Base-by-base conservation (phyloP, 2,888 invertebrate genomes). In the Diadegma fenestrale region DNA sequence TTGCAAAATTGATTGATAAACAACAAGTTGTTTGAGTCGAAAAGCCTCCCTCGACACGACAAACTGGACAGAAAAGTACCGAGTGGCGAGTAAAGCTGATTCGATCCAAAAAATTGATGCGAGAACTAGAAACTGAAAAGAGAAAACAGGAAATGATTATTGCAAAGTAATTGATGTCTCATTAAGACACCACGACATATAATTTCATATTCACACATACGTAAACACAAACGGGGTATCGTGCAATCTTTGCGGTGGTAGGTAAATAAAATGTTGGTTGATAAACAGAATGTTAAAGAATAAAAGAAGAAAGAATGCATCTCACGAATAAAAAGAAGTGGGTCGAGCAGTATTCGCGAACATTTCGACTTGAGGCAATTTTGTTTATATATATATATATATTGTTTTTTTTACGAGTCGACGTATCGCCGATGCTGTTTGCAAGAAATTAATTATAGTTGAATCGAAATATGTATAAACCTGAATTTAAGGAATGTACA, bases 161-260 rank as follows among this genome's bases (percentile, higher is more conserved):
- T 64, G 33, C 37, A 33, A 64, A 64, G 30, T 37, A 37, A n/a
- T 12, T 45, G 6, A 33, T 48, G 22, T 69, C 1, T 14, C 43
- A 17, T n/a, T 61, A 30, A 43, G 37, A 76, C 66, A 33, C 73
- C n/a, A 69, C 43, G 26, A 82, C 19, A 82, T 66, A 82, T 66
- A 85, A 78, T 78, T 79, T 87, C 78, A 73, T 54, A 75, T 68
- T 85, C 80, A 82, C 79, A 87, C 64, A 80, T 45, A 82, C 85
- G 82, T 80, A 80, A 82, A 88, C 87, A 88, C 85, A 88, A 88
- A 91, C 91, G 92, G 93, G 93, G 89, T 91, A 92, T 92, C 91
- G 93, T 93, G 93, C 93, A 93, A 93, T 93, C 91, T 84, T 90
- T 90, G 88, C 90, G 92, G 91, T 91, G 92, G 90, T 91, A 92